These are phyloP conservation scores for Dysmachus trigonus DNA, from an alignment of 2,888 invertebrate genomes.

Conservation along the genomic window DNA sequence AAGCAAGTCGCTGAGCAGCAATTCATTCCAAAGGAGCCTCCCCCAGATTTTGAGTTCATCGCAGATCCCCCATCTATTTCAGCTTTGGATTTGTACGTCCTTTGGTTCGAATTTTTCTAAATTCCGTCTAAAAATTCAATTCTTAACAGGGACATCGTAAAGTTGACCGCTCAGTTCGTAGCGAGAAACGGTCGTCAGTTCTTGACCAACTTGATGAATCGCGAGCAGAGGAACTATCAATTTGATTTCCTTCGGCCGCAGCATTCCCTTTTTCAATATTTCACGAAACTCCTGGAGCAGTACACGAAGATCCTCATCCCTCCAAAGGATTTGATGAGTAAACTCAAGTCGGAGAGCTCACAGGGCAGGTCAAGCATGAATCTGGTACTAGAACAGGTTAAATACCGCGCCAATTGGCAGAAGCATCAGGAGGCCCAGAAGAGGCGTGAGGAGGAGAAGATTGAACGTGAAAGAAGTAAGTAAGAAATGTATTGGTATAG, in stretches of 20 bases:
- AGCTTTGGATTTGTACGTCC: constrained; percentile 86
- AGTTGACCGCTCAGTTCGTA: constrained; percentile 98
- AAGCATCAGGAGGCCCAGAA: constrained; percentile 93
- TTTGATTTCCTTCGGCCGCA: constrained; percentile 99
- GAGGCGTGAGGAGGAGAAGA: constrained; percentile 92
- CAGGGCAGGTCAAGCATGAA: constrained; percentile 68
- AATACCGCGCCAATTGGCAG: constrained; percentile 96
- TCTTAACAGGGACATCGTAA: constrained; percentile 86
- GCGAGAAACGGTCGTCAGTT: constrained; percentile 98
- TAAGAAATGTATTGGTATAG: too few relatives aligned
- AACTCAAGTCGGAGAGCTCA: constrained; percentile 80
- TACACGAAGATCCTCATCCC: constrained; percentile 98
- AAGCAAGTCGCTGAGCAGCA: constrained; percentile 88
- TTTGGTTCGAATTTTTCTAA: background rate
- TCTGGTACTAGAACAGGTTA: constrained; percentile 84
- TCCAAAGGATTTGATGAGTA: constrained; percentile 86
- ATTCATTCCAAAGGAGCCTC: constrained; percentile 90
- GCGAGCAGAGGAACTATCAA: constrained; percentile 97
- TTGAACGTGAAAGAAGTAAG: constrained; percentile 88
- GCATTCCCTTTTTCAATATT: constrained; percentile 98
- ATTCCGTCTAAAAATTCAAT: background rate
- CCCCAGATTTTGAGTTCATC: constrained; percentile 90
- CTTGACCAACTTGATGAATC: constrained; percentile 96
- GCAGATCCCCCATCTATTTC: constrained; percentile 99
- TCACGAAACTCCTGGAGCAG: constrained; percentile 96